Evolutionary conservation across 1,140 invertebrate species (phyloP).

Genomic region (roundworm (Caenorhabditis elegans)): WBcel235 BX284605.5:346001-346500

Average conservation of each 20-base stretch:
- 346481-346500: constrained; percentile 5
- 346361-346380: neutral
- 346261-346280: neutral
- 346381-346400: neutral
- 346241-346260: neutral
- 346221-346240: neutral
- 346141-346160: neutral
- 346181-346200: neutral
- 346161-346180: neutral
- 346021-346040: neutral
- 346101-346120: constrained; percentile 16
- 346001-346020: neutral
- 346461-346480: constrained; percentile 10
- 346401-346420: neutral
- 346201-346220: neutral
- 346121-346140: neutral
- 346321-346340: neutral
- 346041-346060: neutral
- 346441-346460: neutral
- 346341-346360: neutral
- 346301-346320: constrained; percentile 3
- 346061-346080: neutral
- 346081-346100: neutral
- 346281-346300: constrained; percentile 9
- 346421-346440: neutral